phyloP scores from a whole-genome alignment of 2,888 invertebrate genomes.

The Onchidella celtica region DNA sequence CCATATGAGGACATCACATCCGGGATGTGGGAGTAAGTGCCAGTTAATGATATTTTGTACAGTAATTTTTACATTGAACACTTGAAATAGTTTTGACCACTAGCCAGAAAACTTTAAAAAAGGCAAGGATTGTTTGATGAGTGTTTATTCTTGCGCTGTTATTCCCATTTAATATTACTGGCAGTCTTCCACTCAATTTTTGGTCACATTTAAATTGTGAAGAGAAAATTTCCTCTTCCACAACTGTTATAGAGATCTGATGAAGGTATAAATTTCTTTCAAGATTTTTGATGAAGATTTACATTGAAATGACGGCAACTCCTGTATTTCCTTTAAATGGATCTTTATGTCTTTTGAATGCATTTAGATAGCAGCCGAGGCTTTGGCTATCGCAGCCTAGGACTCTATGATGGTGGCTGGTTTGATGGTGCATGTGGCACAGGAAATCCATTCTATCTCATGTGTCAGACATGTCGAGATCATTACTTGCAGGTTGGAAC shows the following conservation, averaged over 20 bases:
- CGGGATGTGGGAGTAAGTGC: conserved; percentile 82
- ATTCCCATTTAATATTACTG: too few relatives aligned
- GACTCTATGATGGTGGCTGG: conserved; percentile 78
- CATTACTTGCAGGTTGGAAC: conserved; percentile 80
- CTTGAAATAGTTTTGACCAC: neutral
- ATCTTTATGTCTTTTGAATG: too few relatives aligned
- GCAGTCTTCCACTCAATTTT: too few relatives aligned
- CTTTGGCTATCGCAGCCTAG: conserved; percentile 75
- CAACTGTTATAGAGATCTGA: too few relatives aligned
- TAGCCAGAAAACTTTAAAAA: neutral
- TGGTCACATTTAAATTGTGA: too few relatives aligned
- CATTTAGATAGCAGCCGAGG: conserved; percentile 71
- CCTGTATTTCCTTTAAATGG: too few relatives aligned
- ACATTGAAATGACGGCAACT: too few relatives aligned
- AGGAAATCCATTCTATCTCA: conserved; percentile 81
- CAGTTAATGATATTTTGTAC: neutral
- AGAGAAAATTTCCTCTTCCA: too few relatives aligned
- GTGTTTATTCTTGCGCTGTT: too few relatives aligned
- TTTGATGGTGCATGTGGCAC: conserved; percentile 82
- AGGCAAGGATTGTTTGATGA: neutral
- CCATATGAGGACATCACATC: conserved; percentile 82
- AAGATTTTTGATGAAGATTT: too few relatives aligned
- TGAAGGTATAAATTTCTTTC: neutral
- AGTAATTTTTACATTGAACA: neutral
- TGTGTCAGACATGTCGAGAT: conserved; percentile 83